phyloP scores from a whole-genome alignment of 1,140 invertebrate genomes.

The Chrysoperla carnea region DNA sequence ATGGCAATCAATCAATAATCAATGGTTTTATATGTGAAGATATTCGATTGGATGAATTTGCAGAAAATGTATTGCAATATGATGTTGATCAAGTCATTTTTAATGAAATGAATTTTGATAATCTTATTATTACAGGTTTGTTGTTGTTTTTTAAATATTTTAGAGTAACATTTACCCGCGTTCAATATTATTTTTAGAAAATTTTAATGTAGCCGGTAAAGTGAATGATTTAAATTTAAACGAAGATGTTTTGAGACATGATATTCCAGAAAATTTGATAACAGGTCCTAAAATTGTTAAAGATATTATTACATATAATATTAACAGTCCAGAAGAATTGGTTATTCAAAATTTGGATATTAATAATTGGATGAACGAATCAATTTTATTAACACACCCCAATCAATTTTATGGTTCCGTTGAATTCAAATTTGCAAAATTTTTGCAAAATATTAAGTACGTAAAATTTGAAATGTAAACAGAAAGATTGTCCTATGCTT shows the following conservation, averaged over 20 bases:
- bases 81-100: conserved; percentile 15
- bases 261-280: conserved; percentile 13
- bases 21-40: conserved; percentile 9
- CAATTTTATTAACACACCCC: conserved; percentile 12
- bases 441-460: too few species aligned
- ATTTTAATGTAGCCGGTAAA: background rate
- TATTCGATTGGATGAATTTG: conserved; percentile 11
- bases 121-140: conserved; percentile 4
- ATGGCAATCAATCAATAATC: conserved; percentile 5
- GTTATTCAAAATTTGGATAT: conserved; percentile 23
- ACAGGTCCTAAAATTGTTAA: conserved; percentile 18
- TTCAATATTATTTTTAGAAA: too few species aligned
- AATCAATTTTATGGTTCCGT: background rate
- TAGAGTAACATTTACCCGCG: too few species aligned
- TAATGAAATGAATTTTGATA: conserved; percentile 10
- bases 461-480: too few species aligned
- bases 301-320: conserved; percentile 12
- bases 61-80: conserved; percentile 11
- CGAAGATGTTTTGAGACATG: conserved; percentile 22
- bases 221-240: conserved; percentile 24
- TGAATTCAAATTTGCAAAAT: too few species aligned
- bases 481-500: too few species aligned
- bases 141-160: too few species aligned
- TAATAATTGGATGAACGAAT: conserved; percentile 20
- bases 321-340: conserved; percentile 13